Conservation (phyloP, 2,113 vertebrate species). For the Rhodinocichla rosea region DNA sequence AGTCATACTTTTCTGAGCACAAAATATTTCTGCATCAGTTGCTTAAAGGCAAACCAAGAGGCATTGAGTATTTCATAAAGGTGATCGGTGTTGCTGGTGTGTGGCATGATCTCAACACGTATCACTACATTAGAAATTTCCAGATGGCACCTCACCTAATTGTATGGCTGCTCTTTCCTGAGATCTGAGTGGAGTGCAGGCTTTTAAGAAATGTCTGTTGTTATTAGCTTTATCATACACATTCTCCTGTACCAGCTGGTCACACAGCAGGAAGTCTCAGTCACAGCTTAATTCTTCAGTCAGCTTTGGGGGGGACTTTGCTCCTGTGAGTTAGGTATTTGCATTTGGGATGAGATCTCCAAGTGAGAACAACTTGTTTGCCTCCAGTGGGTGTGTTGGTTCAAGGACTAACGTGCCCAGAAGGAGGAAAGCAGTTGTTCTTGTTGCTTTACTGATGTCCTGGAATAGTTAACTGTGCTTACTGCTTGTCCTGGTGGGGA, state of each 20-base stretch:
- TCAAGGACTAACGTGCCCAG: neutral
- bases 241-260: neutral
- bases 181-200: neutral
- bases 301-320: neutral
- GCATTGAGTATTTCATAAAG: neutral
- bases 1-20: neutral
- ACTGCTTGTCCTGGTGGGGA: neutral
- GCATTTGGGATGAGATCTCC: constrained; percentile 17
- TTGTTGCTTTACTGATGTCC: neutral
- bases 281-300: neutral
- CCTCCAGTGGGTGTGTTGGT: neutral
- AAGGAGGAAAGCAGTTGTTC: neutral
- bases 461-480: neutral
- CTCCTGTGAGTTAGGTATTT: neutral
- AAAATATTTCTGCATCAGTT: neutral
- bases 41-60: neutral
- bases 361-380: neutral
- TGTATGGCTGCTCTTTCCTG: neutral
- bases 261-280: neutral
- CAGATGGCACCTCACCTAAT: neutral
- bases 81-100: neutral
- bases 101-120: neutral
- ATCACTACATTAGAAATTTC: neutral
- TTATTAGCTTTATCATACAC: neutral
- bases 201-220: neutral